Conservation (phyloP, 1,140 invertebrate genomes). For the Pseudomyrmex flavicornis region DNA sequence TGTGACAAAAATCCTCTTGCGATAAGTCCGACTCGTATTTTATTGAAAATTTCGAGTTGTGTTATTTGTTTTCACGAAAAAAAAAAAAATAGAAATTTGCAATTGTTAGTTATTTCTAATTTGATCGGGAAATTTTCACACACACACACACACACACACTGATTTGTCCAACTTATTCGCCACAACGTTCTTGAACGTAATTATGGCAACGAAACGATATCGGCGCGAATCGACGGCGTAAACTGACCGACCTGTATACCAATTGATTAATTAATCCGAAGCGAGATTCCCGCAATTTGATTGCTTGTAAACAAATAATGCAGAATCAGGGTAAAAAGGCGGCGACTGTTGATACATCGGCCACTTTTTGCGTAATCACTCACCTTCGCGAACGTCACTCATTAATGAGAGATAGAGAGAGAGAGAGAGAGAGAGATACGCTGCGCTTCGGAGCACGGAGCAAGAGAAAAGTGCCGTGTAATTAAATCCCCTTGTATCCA, state of each 20-base stretch:
- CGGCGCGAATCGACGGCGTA: constrained; percentile 21
- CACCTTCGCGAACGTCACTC: constrained; percentile 51
- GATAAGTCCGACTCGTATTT: no score
- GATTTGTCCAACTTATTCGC: background rate
- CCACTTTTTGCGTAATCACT: constrained; percentile 69
- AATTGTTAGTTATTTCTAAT: background rate
- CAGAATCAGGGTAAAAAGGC: constrained; percentile 26
- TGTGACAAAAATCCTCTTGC: background rate
- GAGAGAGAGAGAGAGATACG: constrained; percentile 21
- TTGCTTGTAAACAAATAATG: constrained; percentile 67
- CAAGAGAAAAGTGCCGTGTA: constrained; percentile 34
- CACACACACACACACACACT: no score
- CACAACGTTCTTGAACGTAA: background rate
- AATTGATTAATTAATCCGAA: constrained; percentile 52
- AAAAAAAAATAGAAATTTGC: background rate
- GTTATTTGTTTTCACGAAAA: no score
- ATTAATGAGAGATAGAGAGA: constrained; percentile 61
- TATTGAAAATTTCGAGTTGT: background rate
- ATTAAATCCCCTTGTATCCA: constrained; percentile 57
- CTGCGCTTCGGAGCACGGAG: constrained; percentile 28
- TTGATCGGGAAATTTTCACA: background rate
- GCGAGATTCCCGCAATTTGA: background rate
- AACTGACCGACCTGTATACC: background rate
- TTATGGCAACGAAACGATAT: constrained; percentile 44
- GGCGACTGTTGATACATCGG: constrained; percentile 48